Conservation (phyloP, 2,797 vertebrate genomes). For the Poeciliopsis turneri region DNA sequence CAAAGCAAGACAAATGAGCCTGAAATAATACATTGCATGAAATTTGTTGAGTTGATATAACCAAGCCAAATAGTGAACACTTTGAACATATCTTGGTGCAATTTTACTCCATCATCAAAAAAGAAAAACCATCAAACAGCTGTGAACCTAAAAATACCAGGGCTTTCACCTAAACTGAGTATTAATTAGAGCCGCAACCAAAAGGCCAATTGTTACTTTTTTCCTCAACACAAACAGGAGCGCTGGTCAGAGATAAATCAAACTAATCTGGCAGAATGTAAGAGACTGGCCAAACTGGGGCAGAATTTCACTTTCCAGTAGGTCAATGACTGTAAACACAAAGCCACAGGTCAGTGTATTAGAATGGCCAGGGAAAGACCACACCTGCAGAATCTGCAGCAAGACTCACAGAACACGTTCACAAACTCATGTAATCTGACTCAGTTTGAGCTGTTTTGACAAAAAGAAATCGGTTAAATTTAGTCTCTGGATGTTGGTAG, state of each 20-base stretch:
- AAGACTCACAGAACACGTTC: not conserved
- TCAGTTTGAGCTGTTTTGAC: constrained; percentile 1
- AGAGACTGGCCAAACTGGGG: not conserved
- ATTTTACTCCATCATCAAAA: not conserved
- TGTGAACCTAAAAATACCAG: not conserved
- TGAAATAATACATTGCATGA: not conserved
- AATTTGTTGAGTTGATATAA: constrained; percentile 90
- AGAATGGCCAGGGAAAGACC: not conserved
- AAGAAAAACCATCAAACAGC: not conserved
- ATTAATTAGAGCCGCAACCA: not conserved
- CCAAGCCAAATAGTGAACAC: constrained; percentile 96
- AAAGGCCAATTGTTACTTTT: not conserved
- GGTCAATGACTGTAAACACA: not conserved
- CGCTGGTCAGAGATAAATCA: not conserved
- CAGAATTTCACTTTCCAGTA: not conserved
- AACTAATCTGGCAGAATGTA: not conserved
- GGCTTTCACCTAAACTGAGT: not conserved
- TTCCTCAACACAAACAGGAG: not conserved
- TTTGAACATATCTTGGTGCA: constrained; percentile 36
- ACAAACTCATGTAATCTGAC: not conserved
- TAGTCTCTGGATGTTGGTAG: not conserved
- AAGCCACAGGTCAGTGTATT: not conserved
- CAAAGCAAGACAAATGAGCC: constrained; percentile 12
- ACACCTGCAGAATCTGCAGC: not conserved
- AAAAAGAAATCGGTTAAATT: not conserved